A percentile compares a stretch with the other conserved stretches of the same genome.
These are phyloP conservation scores for Rhinichthys osculus DNA, from an alignment of 2,797 vertebrate genomes.

Conservation along the genomic window DNA sequence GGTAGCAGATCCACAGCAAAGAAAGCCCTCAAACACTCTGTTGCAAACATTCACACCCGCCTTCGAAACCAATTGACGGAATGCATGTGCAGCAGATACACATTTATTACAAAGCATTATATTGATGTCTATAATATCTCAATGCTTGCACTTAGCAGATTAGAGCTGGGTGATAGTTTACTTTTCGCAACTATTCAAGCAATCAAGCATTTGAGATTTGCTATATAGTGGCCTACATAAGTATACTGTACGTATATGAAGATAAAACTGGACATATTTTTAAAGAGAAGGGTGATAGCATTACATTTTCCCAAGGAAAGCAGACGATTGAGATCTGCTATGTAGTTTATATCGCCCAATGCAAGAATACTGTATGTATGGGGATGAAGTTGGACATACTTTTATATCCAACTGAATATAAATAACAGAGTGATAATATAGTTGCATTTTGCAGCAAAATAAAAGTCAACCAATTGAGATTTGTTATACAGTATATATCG, in stretches of 20 bases:
- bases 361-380: not conserved
- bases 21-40: slow-evolving; percentile 1
- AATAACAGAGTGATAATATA: not conserved
- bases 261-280: not conserved
- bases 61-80: not conserved
- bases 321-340: not conserved
- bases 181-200: not conserved
- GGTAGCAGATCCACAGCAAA: slow-evolving; percentile 31
- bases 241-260: not conserved
- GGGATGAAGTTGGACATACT: not conserved
- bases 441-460: not conserved
- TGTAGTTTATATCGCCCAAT: not conserved
- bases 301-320: not conserved
- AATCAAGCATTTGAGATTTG: not conserved
- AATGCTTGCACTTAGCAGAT: not conserved
- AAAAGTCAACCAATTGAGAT: not conserved
- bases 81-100: not conserved
- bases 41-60: not conserved
- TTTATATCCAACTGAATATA: not conserved
- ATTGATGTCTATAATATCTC: not conserved
- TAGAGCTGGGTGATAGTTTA: not conserved
- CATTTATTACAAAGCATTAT: not conserved
- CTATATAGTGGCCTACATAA: not conserved
- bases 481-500: not conserved
- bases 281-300: not conserved